These are phyloP conservation scores for Himalopsyche anomala DNA, from an alignment of 2,888 invertebrate genomes.

Conservation along the genomic window DNA sequence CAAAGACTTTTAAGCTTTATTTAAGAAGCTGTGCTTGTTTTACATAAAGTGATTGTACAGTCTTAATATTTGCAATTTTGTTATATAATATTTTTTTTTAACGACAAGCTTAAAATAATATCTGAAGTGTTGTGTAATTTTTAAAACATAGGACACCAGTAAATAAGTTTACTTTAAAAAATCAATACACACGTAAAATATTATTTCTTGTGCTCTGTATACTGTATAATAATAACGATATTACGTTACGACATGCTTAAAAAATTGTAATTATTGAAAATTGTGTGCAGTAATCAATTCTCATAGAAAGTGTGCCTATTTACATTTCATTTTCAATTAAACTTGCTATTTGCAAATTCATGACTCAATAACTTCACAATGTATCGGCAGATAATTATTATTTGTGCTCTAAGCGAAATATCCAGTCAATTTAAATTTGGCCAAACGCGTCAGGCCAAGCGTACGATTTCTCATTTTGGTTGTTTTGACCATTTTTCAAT, in stretches of 20 bases:
- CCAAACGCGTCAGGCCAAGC: slow-evolving; percentile 10
- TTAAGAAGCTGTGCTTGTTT: too few relatives aligned
- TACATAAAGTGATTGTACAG: too few relatives aligned
- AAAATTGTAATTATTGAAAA: background rate
- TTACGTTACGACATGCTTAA: background rate
- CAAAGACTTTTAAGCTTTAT: too few relatives aligned
- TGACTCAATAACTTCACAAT: slow-evolving; percentile 16
- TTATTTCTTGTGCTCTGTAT: too few relatives aligned
- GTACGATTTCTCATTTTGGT: slow-evolving; percentile 37
- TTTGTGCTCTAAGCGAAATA: slow-evolving; percentile 24
- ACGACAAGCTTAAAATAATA: too few relatives aligned
- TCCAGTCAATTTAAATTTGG: slow-evolving; percentile 7
- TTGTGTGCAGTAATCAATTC: background rate
- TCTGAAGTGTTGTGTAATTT: too few relatives aligned
- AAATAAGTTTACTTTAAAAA: too few relatives aligned
- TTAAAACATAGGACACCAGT: too few relatives aligned
- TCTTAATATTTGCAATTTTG: too few relatives aligned
- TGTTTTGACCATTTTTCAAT: slow-evolving; percentile 34
- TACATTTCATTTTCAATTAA: slow-evolving; percentile 37
- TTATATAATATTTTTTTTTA: too few relatives aligned
- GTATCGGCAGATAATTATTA: slow-evolving; percentile 5
- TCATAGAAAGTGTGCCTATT: background rate
- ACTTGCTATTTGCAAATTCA: slow-evolving; percentile 19
- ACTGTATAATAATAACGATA: too few relatives aligned
- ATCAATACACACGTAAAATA: too few relatives aligned